A percentile compares a stretch with the other conserved stretches of the same genome.
Evolutionary conservation across 2,888 invertebrate species (phyloP).

Genomic region (Hemicrepidius hirtus): DNA sequence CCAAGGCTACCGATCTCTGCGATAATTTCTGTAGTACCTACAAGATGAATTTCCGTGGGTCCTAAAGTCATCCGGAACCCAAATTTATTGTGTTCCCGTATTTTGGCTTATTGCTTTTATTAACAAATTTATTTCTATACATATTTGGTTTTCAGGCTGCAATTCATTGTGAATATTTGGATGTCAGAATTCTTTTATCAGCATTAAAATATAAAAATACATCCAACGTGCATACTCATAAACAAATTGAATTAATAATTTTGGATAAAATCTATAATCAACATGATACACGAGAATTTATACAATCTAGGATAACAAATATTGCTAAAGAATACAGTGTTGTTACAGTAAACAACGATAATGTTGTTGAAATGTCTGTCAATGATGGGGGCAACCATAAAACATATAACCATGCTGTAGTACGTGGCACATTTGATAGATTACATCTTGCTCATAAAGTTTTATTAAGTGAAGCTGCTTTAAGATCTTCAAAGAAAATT

Average conservation of each 20-base stretch:
- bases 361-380: slow-evolving; percentile 51
- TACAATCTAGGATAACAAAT: slow-evolving; percentile 69
- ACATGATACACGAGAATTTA: slow-evolving; percentile 65
- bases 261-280: slow-evolving; percentile 77
- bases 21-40: no score
- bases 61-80: no score
- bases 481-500: slow-evolving; percentile 83
- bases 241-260: slow-evolving; percentile 83
- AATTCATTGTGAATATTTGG: slow-evolving; percentile 75
- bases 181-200: slow-evolving; percentile 83
- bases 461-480: slow-evolving; percentile 88
- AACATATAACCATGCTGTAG: slow-evolving; percentile 84
- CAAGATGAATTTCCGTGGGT: no score
- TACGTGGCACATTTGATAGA: slow-evolving; percentile 98
- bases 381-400: slow-evolving; percentile 63
- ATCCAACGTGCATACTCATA: slow-evolving; percentile 74
- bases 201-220: slow-evolving; percentile 74
- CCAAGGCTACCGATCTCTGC: no score
- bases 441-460: slow-evolving; percentile 97
- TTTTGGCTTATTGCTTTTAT: no score
- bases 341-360: slow-evolving; percentile 67
- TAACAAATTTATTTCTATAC: no score
- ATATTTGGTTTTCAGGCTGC: slow-evolving; percentile 70
- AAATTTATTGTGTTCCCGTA: no score
- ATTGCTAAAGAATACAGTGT: slow-evolving; percentile 70